These are phyloP conservation scores for Chaetodon trifasciatus DNA, from an alignment of 2,797 vertebrate species.

Conservation along the genomic window DNA sequence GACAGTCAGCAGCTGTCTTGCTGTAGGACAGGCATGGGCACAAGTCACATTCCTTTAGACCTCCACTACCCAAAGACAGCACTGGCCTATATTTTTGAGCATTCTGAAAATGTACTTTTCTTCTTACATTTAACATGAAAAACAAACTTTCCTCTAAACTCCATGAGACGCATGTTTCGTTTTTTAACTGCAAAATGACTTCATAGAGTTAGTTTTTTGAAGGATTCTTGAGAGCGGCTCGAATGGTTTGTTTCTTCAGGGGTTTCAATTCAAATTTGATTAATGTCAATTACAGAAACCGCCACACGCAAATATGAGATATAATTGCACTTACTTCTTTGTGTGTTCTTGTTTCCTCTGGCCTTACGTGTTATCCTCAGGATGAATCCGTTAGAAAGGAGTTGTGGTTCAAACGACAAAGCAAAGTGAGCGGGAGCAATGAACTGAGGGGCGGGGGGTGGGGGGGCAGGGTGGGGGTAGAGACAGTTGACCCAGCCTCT, in stretches of 20 bases:
- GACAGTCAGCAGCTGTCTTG: constrained; percentile 75
- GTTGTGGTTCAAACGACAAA: constrained; percentile 37
- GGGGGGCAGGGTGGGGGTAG: constrained; percentile 14
- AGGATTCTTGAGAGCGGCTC: neutral
- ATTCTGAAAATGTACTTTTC: constrained; percentile 11
- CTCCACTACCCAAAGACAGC: constrained; percentile 36
- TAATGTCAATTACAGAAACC: neutral
- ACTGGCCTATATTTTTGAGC: constrained; percentile 19
- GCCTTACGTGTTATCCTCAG: constrained; percentile 8
- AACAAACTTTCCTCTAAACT: neutral
- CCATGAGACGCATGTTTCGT: neutral
- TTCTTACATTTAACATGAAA: neutral
- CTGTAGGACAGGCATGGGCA: constrained; percentile 44
- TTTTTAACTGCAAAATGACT: neutral
- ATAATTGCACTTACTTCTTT: constrained; percentile 60
- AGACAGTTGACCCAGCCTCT: constrained; percentile 58
- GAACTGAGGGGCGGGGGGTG: constrained; percentile 32
- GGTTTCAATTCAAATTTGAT: neutral
- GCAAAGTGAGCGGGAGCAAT: constrained; percentile 63
- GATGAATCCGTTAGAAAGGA: constrained; percentile 7
- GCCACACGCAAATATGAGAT: neutral
- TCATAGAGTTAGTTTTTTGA: neutral
- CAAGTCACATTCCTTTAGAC: constrained; percentile 64
- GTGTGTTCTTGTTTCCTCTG: neutral
- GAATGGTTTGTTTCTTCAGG: neutral